A percentile compares a stretch with the other conserved stretches of the same genome.
Conservation (phyloP, 2,888 invertebrate species). For the Fragum whitleyi region DNA sequence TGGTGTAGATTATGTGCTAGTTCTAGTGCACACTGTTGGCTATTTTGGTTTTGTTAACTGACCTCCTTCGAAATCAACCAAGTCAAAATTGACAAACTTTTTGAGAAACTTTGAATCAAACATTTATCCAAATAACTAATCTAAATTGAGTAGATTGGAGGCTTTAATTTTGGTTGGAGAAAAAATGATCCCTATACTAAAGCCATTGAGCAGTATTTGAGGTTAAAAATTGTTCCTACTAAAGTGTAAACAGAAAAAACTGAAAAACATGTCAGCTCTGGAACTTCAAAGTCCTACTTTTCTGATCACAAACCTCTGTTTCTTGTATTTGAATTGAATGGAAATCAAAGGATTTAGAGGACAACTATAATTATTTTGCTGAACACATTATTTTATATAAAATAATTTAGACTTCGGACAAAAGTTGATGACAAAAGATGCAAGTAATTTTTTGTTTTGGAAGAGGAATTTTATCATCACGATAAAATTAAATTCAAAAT, state of each 20-base stretch:
- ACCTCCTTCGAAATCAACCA: conserved; percentile 11
- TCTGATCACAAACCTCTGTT: conserved; percentile 59
- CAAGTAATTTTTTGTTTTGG: no score
- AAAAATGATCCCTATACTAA: neutral
- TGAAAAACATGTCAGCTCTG: conserved; percentile 4
- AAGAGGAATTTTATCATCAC: no score
- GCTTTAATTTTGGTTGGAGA: conserved; percentile 29
- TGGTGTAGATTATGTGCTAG: conserved; percentile 18
- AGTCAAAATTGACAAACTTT: neutral
- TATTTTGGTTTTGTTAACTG: conserved; percentile 25
- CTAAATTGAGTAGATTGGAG: no score
- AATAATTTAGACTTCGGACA: no score
- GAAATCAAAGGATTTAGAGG: no score
- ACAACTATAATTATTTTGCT: no score
- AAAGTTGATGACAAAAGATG: no score
- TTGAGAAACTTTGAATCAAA: neutral
- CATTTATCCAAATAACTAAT: neutral
- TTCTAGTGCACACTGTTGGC: neutral
- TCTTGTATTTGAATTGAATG: no score
- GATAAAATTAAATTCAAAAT: no score
- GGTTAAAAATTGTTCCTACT: conserved; percentile 20
- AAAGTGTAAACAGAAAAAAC: conserved; percentile 40
- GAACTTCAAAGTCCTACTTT: conserved; percentile 53
- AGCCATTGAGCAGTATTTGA: neutral
- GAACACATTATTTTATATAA: no score